Evolutionary conservation across 1,140 invertebrate genomes (phyloP), one percentile per base, ranked within the genome.

Genomic region (Arion vulgaris): DNA sequence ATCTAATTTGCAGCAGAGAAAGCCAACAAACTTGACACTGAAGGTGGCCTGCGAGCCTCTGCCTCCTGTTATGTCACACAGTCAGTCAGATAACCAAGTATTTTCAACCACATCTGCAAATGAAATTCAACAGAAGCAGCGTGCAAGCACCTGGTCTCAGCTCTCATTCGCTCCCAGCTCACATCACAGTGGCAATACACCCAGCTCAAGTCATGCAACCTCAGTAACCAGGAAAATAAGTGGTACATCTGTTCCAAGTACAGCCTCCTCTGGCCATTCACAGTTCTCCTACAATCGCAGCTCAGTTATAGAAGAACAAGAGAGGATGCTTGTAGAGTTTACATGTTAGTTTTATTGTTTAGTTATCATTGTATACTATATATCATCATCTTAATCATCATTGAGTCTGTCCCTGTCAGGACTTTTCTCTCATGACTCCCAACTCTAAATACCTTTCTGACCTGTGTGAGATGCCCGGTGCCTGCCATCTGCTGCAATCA

Each of bases 231-330:
- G 23, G 38, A 73, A 73, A 38, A 23, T 23, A 39, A 73, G n/a
- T 49, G 32, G 71, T 49, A 39, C 71, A 26, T 73, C 71, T 15
- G 36, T 39, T 23, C 41, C 71, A 39, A 73, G 38, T n/a, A 49
- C 38, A 26, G 38, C 71, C 13, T 73, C 71, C 4, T 49, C 38
- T 7, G 23, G 41, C 13, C 38, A 26, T n/a, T 73, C 41, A 7
- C 41, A 41, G 38, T 73, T 73, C 38, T 49, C 71, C 38, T 73
- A 39, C 36, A 13, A n/a, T 38, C 38, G 36, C 34, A 73, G 32
- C 38, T 73, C 71, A 39, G 71, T 73, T 13, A 73, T 2, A n/a
- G 71, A 73, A 41, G 71, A 73, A 34, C 71, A 73, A 26, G 71
- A 73, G 36, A 73, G 26, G 41, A 39, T 26, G 9, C 13, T 73